Evolutionary conservation across 2,888 invertebrate species (phyloP).

Genomic region (Masnerella sp.): DNA sequence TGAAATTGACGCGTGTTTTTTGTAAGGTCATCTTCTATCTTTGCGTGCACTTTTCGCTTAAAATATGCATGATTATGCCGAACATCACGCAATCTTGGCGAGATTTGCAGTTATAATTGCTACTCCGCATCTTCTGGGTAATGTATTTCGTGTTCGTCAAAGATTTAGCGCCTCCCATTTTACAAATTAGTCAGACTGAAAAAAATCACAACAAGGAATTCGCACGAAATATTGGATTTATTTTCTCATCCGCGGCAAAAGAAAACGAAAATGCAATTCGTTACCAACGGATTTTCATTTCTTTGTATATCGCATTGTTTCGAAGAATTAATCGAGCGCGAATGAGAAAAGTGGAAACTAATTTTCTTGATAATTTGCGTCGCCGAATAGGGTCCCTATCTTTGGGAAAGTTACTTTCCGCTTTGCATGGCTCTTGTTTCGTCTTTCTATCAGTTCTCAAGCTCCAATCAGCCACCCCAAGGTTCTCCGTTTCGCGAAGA

Average conservation of each 20-base stretch:
- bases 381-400: constrained; percentile 48
- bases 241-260: too few species aligned
- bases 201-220: constrained; percentile 2
- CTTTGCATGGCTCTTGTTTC: constrained; percentile 30
- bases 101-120: constrained; percentile 36
- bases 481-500: constrained; percentile 23
- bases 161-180: constrained; percentile 21
- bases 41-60: constrained; percentile 61
- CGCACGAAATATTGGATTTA: too few species aligned
- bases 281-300: too few species aligned
- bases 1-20: constrained; percentile 16
- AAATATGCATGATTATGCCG: constrained; percentile 63
- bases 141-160: constrained; percentile 26
- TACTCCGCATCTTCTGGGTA: constrained; percentile 11
- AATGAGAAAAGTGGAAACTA: constrained; percentile 61
- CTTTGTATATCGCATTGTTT: constrained; percentile 25
- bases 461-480: constrained; percentile 48
- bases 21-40: constrained; percentile 14
- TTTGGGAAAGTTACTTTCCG: constrained; percentile 48
- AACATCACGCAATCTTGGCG: constrained; percentile 64
- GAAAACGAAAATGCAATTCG: too few species aligned
- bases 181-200: constrained; percentile 16
- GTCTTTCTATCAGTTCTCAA: constrained; percentile 55
- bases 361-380: constrained; percentile 64
- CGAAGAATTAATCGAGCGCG: constrained; percentile 14